phyloP scores from a whole-genome alignment of 2,797 vertebrate species.

The Pterois miles region DNA sequence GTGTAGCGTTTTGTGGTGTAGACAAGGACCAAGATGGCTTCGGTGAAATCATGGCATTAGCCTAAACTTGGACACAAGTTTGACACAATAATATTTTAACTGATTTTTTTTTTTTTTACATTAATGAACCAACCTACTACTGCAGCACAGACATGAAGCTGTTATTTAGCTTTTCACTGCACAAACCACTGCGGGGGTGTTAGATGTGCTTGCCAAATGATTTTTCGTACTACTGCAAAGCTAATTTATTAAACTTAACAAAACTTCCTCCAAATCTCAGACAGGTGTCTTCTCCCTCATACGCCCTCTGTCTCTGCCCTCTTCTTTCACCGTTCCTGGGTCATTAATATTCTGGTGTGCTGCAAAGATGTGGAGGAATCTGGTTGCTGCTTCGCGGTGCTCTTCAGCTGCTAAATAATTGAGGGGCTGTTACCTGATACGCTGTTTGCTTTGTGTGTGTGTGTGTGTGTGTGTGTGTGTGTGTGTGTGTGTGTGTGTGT shows the following conservation, averaged over 20 bases:
- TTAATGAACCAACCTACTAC: not conserved
- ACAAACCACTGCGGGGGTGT: not conserved
- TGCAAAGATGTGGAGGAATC: constrained; percentile 76
- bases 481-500: constrained; percentile 34
- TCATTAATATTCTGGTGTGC: constrained; percentile 73
- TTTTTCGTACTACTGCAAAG: not conserved
- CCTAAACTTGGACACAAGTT: not conserved
- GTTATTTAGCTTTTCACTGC: not conserved
- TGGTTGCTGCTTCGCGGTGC: constrained; percentile 75
- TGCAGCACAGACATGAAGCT: not conserved
- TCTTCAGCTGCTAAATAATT: constrained; percentile 85
- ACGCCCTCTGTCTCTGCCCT: not conserved
- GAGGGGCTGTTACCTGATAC: constrained; percentile 77
- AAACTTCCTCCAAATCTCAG: constrained; percentile 20
- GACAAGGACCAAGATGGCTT: not conserved
- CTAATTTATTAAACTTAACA: not conserved
- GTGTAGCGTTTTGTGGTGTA: not conserved
- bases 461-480: constrained; percentile 24
- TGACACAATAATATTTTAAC: not conserved
- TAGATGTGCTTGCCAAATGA: not conserved
- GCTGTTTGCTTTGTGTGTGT: constrained; percentile 29
- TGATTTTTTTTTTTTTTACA: not conserved
- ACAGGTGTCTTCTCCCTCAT: not conserved
- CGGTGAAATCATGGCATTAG: not conserved
- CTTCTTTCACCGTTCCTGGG: constrained; percentile 27